Evolutionary conservation across 2,888 invertebrate genomes (phyloP).

Genomic region (Cinara cedri): DNA sequence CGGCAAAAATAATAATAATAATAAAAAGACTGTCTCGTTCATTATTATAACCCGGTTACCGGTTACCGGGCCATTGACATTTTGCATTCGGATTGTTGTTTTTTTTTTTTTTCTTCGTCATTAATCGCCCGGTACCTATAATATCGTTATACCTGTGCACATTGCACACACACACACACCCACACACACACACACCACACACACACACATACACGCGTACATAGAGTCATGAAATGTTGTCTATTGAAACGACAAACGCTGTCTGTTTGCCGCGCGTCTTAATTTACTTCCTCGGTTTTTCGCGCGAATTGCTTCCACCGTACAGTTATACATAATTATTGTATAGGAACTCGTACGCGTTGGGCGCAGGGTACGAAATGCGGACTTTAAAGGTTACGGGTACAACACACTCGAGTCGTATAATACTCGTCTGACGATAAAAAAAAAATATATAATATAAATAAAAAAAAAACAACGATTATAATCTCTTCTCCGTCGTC

Average conservation of each 20-base stretch:
- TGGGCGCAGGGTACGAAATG: not conserved
- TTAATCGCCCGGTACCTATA: not conserved
- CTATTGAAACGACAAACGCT: not conserved
- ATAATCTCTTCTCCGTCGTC: conserved; percentile 18
- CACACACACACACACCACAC: no score
- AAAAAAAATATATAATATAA: not conserved
- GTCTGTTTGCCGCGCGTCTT: not conserved
- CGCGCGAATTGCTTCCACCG: not conserved
- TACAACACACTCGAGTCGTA: not conserved
- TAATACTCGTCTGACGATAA: not conserved
- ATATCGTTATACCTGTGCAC: not conserved
- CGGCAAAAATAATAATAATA: not conserved
- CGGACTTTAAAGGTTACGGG: conserved; percentile 14
- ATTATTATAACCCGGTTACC: conserved; percentile 13
- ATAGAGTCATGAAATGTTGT: not conserved
- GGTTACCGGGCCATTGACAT: conserved; percentile 11
- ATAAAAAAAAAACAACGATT: not conserved
- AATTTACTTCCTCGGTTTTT: conserved; percentile 22
- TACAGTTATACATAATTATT: not conserved
- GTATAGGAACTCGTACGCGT: no score
- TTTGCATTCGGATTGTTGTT: not conserved
- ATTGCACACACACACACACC: not conserved
- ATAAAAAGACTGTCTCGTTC: not conserved
- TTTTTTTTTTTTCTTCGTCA: not conserved
- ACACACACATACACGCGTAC: no score